Evolutionary conservation across 1,140 invertebrate species (phyloP).

Genomic region (Drosophila albomicans): DNA sequence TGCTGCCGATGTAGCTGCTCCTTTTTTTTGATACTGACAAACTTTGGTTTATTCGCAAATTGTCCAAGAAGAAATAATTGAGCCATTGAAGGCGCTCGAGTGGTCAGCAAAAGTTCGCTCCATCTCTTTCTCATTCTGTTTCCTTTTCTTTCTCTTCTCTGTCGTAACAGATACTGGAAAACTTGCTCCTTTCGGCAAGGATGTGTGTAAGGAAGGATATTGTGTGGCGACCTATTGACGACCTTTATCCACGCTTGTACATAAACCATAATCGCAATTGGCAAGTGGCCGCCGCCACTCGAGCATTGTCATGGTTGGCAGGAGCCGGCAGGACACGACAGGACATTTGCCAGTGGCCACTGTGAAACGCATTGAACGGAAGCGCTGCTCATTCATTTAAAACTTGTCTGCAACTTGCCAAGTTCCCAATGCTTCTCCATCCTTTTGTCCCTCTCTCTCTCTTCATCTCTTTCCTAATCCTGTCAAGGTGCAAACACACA

Average conservation of each 20-base stretch:
- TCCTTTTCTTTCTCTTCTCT: slow-evolving; percentile 14
- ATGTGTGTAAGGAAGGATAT: slow-evolving; percentile 22
- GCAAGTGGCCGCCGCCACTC: slow-evolving; percentile 81
- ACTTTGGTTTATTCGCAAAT: slow-evolving; percentile 58
- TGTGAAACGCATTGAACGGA: slow-evolving; percentile 73
- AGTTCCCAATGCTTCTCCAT: slow-evolving; percentile 40
- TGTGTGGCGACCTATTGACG: slow-evolving; percentile 76
- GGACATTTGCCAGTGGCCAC: slow-evolving; percentile 57
- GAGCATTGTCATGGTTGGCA: slow-evolving; percentile 78
- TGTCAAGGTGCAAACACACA: slow-evolving; percentile 63
- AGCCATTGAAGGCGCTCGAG: slow-evolving; percentile 78
- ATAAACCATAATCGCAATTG: slow-evolving; percentile 84
- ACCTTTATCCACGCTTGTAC: slow-evolving; percentile 74
- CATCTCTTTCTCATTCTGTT: neutral
- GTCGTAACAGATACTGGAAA: slow-evolving; percentile 63
- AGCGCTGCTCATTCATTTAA: slow-evolving; percentile 80
- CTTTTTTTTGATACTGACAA: slow-evolving; percentile 29
- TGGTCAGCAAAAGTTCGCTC: slow-evolving; percentile 67
- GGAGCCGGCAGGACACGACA: slow-evolving; percentile 50
- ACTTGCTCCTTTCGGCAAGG: slow-evolving; percentile 63
- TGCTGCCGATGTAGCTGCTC: neutral
- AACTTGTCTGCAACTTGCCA: slow-evolving; percentile 82
- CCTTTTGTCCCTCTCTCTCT: neutral
- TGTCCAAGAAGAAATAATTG: slow-evolving; percentile 68
- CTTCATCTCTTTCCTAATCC: neutral